phyloP scores from a whole-genome alignment of 64 coral and sea anemone species.

The Exaiptasia diaphana region DNA sequence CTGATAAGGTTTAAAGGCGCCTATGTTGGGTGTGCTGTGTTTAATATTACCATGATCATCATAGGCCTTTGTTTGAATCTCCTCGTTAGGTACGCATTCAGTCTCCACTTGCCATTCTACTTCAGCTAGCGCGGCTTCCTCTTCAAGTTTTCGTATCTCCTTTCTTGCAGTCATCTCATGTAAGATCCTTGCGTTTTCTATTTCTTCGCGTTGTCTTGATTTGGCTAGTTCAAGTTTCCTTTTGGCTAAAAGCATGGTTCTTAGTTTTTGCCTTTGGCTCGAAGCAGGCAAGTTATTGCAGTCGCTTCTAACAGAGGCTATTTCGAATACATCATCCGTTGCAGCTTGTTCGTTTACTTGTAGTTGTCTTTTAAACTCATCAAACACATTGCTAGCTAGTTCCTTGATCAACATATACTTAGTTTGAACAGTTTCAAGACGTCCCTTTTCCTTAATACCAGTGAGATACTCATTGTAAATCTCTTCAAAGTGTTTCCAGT shows the following conservation, averaged over 20 bases:
- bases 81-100: not conserved
- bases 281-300: too few relatives aligned
- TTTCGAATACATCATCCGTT: not conserved
- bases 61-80: not conserved
- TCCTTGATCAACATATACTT: not conserved
- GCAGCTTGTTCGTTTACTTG: not conserved
- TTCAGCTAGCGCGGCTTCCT: not conserved
- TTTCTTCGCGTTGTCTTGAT: not conserved
- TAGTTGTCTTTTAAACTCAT: not conserved
- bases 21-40: not conserved
- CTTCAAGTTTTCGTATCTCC: constrained; percentile 11
- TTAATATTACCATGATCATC: not conserved
- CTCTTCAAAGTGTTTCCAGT: not conserved
- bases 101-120: not conserved
- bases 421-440: not conserved
- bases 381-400: not conserved
- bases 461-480: not conserved
- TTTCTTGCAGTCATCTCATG: not conserved
- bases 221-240: constrained; percentile 24
- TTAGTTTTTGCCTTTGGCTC: not conserved
- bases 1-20: not conserved
- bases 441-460: not conserved
- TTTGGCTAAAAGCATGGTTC: not conserved
- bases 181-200: not conserved
- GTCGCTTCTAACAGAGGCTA: not conserved